Conservation (phyloP, 2,888 invertebrate genomes). For the Tineola bisselliella region DNA sequence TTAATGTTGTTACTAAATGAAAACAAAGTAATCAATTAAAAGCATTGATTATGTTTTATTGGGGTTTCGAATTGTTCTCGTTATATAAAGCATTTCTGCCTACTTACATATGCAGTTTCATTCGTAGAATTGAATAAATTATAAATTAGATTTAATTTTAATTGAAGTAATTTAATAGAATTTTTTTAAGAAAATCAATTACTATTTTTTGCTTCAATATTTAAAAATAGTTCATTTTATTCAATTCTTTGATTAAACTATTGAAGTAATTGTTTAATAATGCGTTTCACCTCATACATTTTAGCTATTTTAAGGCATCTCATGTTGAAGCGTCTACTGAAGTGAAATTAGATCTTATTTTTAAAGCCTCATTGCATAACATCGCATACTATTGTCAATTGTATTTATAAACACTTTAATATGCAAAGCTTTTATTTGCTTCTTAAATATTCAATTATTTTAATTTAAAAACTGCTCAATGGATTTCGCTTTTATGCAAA, state of each 20-base stretch:
- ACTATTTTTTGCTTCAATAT: too few relatives aligned
- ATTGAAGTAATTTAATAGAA: too few relatives aligned
- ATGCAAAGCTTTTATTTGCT: not conserved
- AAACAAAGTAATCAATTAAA: not conserved
- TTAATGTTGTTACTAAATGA: not conserved
- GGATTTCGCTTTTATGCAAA: not conserved
- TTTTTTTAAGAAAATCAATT: too few relatives aligned
- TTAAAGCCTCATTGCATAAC: not conserved
- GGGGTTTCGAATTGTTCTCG: too few relatives aligned
- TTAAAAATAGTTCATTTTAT: too few relatives aligned
- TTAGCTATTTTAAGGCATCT: not conserved
- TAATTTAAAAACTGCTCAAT: not conserved
- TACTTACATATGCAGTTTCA: too few relatives aligned
- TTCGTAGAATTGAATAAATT: too few relatives aligned
- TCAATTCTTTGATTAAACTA: not conserved
- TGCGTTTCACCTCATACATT: not conserved
- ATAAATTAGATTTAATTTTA: too few relatives aligned
- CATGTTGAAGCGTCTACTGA: not conserved
- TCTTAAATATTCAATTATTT: not conserved
- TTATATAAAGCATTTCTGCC: too few relatives aligned
- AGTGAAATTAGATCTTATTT: not conserved
- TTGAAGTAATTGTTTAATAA: not conserved
- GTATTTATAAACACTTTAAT: not conserved
- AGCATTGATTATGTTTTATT: too few relatives aligned
- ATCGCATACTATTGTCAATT: constrained; percentile 7